Percentiles rank a stretch among this genome's conserved stretches.
These are phyloP conservation scores for Rhagophthalmus giganteus DNA, from an alignment of 2,888 invertebrate species.

Conservation along the genomic window DNA sequence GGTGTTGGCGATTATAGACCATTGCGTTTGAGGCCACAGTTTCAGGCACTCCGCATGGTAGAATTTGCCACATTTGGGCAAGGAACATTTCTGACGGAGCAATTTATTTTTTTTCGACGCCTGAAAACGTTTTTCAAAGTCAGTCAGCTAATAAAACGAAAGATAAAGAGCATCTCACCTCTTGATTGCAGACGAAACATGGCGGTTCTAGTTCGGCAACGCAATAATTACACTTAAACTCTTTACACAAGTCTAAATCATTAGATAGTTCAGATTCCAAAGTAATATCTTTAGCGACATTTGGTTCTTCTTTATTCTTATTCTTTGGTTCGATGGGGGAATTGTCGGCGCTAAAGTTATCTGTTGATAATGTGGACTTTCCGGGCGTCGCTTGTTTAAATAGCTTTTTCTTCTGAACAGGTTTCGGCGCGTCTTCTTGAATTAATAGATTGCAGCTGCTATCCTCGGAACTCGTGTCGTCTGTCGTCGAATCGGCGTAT, in stretches of 20 bases:
- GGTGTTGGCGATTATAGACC: constrained; percentile 55
- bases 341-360: constrained; percentile 1
- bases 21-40: constrained; percentile 77
- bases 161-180: constrained; percentile 4
- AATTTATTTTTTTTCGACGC: constrained; percentile 51
- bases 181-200: constrained; percentile 66
- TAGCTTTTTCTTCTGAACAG: constrained; percentile 2
- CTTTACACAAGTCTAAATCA: constrained; percentile 35
- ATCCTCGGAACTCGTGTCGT: constrained; percentile 48
- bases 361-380: constrained; percentile 20
- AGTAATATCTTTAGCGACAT: constrained; percentile 39
- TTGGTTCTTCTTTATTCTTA: not conserved
- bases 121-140: no score
- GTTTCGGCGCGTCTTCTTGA: not conserved
- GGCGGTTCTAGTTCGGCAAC: constrained; percentile 60
- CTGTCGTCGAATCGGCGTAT: constrained; percentile 49
- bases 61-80: constrained; percentile 69
- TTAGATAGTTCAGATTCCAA: constrained; percentile 29
- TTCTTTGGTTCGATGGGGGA: constrained; percentile 1
- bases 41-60: constrained; percentile 78
- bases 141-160: not conserved
- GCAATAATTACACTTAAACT: constrained; percentile 67
- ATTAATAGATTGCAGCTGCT: constrained; percentile 7
- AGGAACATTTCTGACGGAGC: constrained; percentile 64
- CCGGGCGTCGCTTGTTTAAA: constrained; percentile 40